Percentiles rank a stretch among this genome's conserved stretches.
Evolutionary conservation across 2,888 invertebrate species (phyloP).

Genomic region (Mechanitis mazaeus): DNA sequence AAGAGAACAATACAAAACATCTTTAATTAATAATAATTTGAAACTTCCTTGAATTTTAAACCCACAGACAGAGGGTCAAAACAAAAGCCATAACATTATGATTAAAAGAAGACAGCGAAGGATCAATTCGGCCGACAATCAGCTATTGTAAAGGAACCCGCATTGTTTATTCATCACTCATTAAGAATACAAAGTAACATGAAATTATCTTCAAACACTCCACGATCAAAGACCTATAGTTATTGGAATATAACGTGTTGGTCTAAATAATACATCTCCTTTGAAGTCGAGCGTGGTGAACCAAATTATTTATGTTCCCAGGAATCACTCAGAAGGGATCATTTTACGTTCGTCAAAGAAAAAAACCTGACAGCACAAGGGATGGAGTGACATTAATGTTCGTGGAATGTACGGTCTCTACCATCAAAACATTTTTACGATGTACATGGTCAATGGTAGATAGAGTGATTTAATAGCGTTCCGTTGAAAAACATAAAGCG

Average conservation of each 20-base stretch:
- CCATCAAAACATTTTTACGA: constrained; percentile 64
- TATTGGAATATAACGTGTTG: constrained; percentile 39
- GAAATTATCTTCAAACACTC: constrained; percentile 22
- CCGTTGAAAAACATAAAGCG: constrained; percentile 58
- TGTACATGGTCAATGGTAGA: constrained; percentile 55
- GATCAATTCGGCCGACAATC: constrained; percentile 2
- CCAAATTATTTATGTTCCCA: constrained; percentile 55
- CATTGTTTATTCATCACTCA: constrained; percentile 3
- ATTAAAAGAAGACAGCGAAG: constrained; percentile 3
- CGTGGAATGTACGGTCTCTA: constrained; percentile 51
- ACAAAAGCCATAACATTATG: constrained; percentile 4
- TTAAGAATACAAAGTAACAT: constrained; percentile 6
- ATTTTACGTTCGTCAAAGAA: constrained; percentile 54
- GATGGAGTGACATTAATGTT: constrained; percentile 57
- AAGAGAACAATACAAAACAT: not conserved
- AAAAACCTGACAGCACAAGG: constrained; percentile 39
- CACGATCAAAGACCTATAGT: constrained; percentile 33
- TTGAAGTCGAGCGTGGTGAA: constrained; percentile 53
- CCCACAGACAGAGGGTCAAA: not conserved
- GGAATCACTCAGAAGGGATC: constrained; percentile 61
- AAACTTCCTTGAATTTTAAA: not conserved
- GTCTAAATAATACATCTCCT: constrained; percentile 41
- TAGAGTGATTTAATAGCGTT: constrained; percentile 59
- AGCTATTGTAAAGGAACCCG: not conserved
- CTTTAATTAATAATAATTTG: not conserved